These are phyloP conservation scores for Electrophaes corylata DNA, from an alignment of 2,888 invertebrate species.

Conservation along the genomic window DNA sequence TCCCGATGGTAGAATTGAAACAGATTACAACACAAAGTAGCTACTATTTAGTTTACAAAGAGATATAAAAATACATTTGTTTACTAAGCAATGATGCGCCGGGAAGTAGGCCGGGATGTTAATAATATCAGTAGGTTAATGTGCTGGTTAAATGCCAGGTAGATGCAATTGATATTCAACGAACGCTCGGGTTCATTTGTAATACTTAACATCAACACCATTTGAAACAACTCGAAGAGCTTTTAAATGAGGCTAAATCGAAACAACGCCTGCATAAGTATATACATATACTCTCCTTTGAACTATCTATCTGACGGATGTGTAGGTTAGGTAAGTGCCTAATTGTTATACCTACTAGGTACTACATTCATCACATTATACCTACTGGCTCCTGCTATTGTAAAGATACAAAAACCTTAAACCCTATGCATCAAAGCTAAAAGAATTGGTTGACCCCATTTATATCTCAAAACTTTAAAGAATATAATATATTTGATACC, in stretches of 20 bases:
- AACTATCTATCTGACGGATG: no score
- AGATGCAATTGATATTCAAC: slow-evolving; percentile 20
- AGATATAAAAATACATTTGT: slow-evolving; percentile 47
- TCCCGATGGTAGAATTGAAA: slow-evolving; percentile 3
- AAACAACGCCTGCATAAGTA: no score
- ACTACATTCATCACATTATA: no score
- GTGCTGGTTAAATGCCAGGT: slow-evolving; percentile 51
- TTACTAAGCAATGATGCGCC: slow-evolving; percentile 48
- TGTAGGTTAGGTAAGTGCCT: no score
- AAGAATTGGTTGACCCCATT: no score
- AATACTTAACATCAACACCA: not conserved
- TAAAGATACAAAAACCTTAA: no score
- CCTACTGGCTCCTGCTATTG: no score
- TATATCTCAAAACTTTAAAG: no score
- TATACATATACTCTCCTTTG: no score
- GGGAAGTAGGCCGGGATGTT: slow-evolving; percentile 46
- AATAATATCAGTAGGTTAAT: slow-evolving; percentile 52
- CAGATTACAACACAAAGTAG: not conserved
- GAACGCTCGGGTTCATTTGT: slow-evolving; percentile 1
- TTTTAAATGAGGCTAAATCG: not conserved
- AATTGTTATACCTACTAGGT: no score
- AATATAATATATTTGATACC: no score
- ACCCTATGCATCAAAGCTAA: no score
- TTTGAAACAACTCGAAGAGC: not conserved
- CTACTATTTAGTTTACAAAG: slow-evolving; percentile 22